phyloP scores from a whole-genome alignment of 2,888 invertebrate genomes.

The Phortica okadai region DNA sequence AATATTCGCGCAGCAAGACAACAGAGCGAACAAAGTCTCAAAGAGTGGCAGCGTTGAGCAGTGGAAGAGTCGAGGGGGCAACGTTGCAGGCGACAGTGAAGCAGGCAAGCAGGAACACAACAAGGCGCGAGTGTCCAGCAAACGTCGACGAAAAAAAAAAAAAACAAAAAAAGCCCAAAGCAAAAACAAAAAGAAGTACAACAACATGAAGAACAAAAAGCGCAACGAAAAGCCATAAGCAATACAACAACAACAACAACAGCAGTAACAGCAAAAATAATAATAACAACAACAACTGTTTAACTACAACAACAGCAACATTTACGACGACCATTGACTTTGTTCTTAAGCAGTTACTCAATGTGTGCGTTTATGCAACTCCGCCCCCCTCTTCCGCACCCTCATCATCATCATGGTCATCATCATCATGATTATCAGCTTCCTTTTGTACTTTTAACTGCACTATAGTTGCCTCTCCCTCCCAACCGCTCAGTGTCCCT shows the following conservation, averaged over 20 bases:
- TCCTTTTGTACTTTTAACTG: too few species aligned
- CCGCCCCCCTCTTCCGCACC: neutral
- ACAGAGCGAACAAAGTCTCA: neutral
- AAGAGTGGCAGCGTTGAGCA: too few species aligned
- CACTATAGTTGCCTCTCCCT: neutral
- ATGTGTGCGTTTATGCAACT: neutral
- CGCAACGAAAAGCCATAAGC: constrained; percentile 22
- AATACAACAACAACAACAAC: neutral
- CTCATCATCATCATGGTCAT: neutral
- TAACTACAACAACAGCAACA: neutral
- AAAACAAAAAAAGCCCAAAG: neutral
- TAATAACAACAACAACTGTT: neutral
- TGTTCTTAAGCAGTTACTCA: constrained; percentile 22
- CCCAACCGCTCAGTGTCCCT: neutral
- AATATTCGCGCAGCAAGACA: neutral
- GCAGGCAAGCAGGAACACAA: neutral
- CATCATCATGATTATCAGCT: too few species aligned
- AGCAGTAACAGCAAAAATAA: neutral
- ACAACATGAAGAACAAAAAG: neutral
- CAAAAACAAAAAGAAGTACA: neutral
- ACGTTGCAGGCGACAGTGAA: neutral
- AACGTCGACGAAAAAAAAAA: too few species aligned
- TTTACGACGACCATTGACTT: neutral
- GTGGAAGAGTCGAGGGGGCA: neutral
- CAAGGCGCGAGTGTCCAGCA: too few species aligned